Percentiles rank a stretch among this genome's conserved stretches.
phyloP scores from a whole-genome alignment of 2,113 vertebrate genomes.

The Halichoeres trimaculatus region DNA sequence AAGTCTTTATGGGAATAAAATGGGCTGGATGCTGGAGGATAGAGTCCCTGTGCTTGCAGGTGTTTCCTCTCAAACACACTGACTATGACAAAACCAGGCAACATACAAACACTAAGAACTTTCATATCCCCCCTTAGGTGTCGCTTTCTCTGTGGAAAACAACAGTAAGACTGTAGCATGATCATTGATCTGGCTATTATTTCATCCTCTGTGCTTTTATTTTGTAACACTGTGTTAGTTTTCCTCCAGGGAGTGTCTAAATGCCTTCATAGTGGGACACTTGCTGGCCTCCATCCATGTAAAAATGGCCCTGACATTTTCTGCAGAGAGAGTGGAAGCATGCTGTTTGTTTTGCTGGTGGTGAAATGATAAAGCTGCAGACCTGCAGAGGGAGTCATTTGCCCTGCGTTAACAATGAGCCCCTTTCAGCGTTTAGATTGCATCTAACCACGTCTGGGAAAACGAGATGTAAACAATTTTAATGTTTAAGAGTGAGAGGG shows the following conservation, averaged over 20 bases:
- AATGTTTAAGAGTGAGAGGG: conserved; percentile 61
- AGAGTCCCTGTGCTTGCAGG: conserved; percentile 29
- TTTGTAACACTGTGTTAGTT: conserved; percentile 8
- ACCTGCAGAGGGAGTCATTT: conserved; percentile 7
- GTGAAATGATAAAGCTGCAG: conserved; percentile 5
- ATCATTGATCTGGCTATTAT: not conserved
- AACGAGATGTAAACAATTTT: conserved; percentile 74
- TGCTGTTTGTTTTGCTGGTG: not conserved
- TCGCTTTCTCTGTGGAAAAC: not conserved
- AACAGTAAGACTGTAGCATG: not conserved
- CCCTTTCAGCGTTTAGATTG: conserved; percentile 73
- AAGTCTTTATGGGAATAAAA: not conserved
- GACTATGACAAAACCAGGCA: not conserved
- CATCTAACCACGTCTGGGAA: conserved; percentile 76
- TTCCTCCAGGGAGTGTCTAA: not conserved
- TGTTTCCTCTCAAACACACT: conserved; percentile 23
- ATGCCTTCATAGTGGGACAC: too few relatives aligned
- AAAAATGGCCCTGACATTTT: not conserved
- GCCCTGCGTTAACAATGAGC: conserved; percentile 60
- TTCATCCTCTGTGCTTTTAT: not conserved
- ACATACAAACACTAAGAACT: not conserved
- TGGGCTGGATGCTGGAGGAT: conserved; percentile 2
- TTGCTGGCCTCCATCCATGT: not conserved
- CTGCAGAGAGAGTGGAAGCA: not conserved
- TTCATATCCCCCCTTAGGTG: not conserved